phyloP scores from a whole-genome alignment of 2,113 vertebrate genomes.

The Ailuropoda melanoleuca region DNA sequence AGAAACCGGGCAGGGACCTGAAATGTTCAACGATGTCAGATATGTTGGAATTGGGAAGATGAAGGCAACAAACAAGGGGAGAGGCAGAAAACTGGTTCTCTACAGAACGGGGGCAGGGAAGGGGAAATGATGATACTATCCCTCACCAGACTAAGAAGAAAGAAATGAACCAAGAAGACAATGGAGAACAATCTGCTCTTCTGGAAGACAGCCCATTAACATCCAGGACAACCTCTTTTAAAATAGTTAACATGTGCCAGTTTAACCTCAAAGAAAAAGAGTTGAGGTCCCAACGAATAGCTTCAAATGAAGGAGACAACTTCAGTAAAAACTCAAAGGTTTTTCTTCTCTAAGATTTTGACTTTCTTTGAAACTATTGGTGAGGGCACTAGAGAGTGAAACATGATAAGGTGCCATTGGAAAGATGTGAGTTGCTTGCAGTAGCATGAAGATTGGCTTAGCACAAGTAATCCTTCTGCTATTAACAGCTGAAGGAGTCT shows the following conservation, averaged over 20 bases:
- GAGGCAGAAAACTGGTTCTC: not conserved
- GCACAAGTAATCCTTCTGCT: not conserved
- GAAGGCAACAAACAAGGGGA: not conserved
- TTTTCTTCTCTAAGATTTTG: not conserved
- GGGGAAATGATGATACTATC: no score
- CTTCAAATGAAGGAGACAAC: not conserved
- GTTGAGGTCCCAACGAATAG: not conserved
- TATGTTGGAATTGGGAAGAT: not conserved
- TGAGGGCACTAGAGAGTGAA: not conserved
- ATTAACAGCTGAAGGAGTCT: not conserved
- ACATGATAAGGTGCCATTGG: not conserved
- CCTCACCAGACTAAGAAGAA: not conserved
- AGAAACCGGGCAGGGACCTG: no score
- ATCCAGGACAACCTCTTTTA: not conserved
- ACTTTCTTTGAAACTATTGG: not conserved
- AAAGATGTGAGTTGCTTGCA: not conserved
- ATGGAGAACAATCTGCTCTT: not conserved
- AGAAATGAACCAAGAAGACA: not conserved
- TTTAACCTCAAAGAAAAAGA: not conserved
- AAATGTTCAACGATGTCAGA: not conserved
- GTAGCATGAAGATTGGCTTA: not conserved
- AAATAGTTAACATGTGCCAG: not conserved
- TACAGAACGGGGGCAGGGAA: not conserved
- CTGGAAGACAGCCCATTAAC: not conserved
- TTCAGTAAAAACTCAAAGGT: not conserved